Conservation (phyloP, 2,113 vertebrate species). For the Dipodomys merriami region DNA sequence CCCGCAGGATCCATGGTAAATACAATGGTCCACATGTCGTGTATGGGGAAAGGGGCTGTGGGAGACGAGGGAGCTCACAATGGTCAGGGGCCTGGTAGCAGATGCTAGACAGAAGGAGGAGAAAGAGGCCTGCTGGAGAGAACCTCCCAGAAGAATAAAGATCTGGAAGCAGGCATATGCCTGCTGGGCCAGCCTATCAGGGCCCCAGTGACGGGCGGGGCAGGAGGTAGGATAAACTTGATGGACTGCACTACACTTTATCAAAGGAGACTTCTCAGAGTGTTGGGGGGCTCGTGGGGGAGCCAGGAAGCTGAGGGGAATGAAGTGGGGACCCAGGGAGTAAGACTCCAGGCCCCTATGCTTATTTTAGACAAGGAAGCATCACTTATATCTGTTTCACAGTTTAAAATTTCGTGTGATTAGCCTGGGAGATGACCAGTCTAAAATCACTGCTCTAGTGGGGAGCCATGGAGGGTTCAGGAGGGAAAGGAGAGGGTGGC, state of each 20-base stretch:
- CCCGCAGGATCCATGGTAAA: not conserved
- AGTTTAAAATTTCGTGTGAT: not conserved
- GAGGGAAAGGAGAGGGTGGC: not conserved
- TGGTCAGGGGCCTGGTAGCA: not conserved
- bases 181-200: not conserved
- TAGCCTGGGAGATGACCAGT: not conserved
- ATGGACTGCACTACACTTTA: not conserved
- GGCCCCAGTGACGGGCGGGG: not conserved
- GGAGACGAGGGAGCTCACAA: not conserved
- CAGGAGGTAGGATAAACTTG: not conserved
- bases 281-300: not conserved
- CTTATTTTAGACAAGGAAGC: slow-evolving; percentile 10
- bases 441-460: not conserved
- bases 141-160: not conserved
- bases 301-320: not conserved
- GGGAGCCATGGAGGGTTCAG: not conserved
- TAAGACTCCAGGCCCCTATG: not conserved
- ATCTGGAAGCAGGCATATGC: not conserved
- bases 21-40: not conserved
- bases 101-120: not conserved
- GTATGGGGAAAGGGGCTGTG: too few species aligned
- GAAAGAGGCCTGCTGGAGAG: not conserved
- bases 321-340: not conserved
- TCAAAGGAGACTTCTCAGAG: not conserved
- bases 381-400: not conserved